Conservation (phyloP, 2,888 invertebrate genomes). For the Dendrolimus pini region DNA sequence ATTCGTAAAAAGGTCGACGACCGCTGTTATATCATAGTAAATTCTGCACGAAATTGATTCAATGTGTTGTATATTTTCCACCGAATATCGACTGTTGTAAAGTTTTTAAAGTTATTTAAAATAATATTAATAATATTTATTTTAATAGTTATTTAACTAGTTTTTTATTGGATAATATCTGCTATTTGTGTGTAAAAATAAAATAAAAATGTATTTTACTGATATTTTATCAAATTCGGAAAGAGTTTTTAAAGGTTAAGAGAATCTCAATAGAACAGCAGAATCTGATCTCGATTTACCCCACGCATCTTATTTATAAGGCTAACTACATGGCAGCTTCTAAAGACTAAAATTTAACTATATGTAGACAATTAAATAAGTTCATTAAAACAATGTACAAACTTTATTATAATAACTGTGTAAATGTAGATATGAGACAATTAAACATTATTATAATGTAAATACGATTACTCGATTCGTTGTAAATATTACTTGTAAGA, state of each 20-base stretch:
- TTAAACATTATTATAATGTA: neutral
- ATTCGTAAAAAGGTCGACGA: too few relatives aligned
- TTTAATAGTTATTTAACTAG: slow-evolving; percentile 48
- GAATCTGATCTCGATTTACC: slow-evolving; percentile 1
- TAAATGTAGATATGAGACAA: neutral
- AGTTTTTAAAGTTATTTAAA: slow-evolving; percentile 33
- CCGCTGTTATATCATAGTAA: too few relatives aligned
- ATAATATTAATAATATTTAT: slow-evolving; percentile 67
- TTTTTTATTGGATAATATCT: neutral
- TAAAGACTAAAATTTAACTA: too few relatives aligned
- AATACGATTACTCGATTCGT: slow-evolving; percentile 19
- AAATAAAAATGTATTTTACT: too few relatives aligned
- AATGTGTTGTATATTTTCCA: slow-evolving; percentile 41
- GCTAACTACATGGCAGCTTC: too few relatives aligned
- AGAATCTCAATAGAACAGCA: too few relatives aligned
- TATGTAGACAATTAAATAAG: too few relatives aligned
- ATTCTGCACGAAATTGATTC: slow-evolving; percentile 12
- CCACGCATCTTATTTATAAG: too few relatives aligned
- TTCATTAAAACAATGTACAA: too few relatives aligned
- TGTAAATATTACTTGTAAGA: slow-evolving; percentile 53
- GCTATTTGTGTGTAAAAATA: too few relatives aligned
- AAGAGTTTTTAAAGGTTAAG: too few relatives aligned
- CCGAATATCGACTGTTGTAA: slow-evolving; percentile 42
- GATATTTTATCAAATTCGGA: too few relatives aligned
- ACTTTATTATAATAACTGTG: slow-evolving; percentile 8